phyloP scores from a whole-genome alignment of 2,797 vertebrate species.

The Clarias pachynema region DNA sequence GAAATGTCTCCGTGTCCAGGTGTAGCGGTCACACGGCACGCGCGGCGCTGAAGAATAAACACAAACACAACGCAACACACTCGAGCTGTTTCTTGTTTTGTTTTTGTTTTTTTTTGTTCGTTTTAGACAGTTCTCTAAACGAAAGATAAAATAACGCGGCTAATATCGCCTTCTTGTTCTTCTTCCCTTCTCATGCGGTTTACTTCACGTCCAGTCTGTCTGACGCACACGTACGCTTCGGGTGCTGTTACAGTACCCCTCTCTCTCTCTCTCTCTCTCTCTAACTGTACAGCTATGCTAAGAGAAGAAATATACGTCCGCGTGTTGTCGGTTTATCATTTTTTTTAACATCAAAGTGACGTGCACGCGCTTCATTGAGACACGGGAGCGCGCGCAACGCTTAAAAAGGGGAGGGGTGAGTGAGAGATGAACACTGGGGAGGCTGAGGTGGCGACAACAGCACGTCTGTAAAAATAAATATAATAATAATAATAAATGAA shows the following conservation, averaged over 20 bases:
- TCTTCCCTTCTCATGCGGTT: not conserved
- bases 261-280: too few species aligned
- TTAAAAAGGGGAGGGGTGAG: not conserved
- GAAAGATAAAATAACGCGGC: not conserved
- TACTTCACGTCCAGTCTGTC: not conserved
- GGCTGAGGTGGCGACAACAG: too few species aligned
- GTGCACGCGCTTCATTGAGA: conserved; percentile 45
- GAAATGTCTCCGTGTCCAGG: not conserved
- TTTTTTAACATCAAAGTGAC: conserved; percentile 25
- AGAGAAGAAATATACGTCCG: not conserved
- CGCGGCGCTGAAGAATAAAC: not conserved
- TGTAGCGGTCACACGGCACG: not conserved
- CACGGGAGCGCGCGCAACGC: conserved; percentile 7
- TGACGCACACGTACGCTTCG: not conserved
- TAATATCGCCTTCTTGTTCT: not conserved
- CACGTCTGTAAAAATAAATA: not conserved
- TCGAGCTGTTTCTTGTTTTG: too few species aligned
- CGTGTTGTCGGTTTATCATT: not conserved
- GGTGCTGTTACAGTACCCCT: too few species aligned
- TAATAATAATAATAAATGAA: too few species aligned
- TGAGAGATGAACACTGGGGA: conserved; percentile 10
- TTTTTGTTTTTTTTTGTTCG: too few species aligned
- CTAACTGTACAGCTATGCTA: too few species aligned
- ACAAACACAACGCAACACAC: not conserved
- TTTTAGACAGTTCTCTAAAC: not conserved